Percentiles rank a stretch among this genome's conserved stretches.
These are phyloP conservation scores for Aproaerema taeniolella DNA, from an alignment of 2,888 invertebrate species.

Conservation along the genomic window DNA sequence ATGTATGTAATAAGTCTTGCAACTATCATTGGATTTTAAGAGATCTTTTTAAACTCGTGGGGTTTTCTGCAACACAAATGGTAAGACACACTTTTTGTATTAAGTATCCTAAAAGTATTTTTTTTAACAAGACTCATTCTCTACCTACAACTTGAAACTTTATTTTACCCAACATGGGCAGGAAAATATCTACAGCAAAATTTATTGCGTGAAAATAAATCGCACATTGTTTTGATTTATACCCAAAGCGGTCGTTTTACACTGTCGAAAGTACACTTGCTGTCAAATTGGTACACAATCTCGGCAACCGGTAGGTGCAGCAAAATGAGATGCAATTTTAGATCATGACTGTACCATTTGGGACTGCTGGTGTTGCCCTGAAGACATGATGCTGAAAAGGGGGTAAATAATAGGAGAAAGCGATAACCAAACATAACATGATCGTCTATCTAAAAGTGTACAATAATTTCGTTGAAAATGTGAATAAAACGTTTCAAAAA, in stretches of 20 bases:
- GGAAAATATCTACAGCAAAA: neutral
- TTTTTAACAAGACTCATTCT: too few relatives aligned
- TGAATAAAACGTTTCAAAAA: neutral
- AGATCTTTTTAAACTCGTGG: too few relatives aligned
- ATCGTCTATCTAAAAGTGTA: neutral
- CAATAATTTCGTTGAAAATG: neutral
- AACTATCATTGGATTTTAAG: too few relatives aligned
- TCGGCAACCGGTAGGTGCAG: slow-evolving; percentile 48
- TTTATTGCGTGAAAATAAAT: slow-evolving; percentile 4
- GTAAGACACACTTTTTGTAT: too few relatives aligned
- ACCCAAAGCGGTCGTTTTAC: slow-evolving; percentile 12
- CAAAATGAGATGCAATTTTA: slow-evolving; percentile 65
- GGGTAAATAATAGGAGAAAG: neutral
- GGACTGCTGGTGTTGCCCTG: slow-evolving; percentile 46
- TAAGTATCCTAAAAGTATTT: too few relatives aligned
- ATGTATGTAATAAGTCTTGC: too few relatives aligned
- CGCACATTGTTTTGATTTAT: slow-evolving; percentile 13
- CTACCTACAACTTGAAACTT: too few relatives aligned
- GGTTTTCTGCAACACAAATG: too few relatives aligned
- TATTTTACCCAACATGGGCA: too few relatives aligned
- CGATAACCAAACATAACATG: neutral
- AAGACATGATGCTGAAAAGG: slow-evolving; percentile 28
- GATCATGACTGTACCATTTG: slow-evolving; percentile 62
- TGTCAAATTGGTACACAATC: slow-evolving; percentile 60
- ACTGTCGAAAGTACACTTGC: slow-evolving; percentile 27